These are phyloP conservation scores for Caloenas nicobarica DNA, from an alignment of 2,113 vertebrate genomes.

Conservation along the genomic window DNA sequence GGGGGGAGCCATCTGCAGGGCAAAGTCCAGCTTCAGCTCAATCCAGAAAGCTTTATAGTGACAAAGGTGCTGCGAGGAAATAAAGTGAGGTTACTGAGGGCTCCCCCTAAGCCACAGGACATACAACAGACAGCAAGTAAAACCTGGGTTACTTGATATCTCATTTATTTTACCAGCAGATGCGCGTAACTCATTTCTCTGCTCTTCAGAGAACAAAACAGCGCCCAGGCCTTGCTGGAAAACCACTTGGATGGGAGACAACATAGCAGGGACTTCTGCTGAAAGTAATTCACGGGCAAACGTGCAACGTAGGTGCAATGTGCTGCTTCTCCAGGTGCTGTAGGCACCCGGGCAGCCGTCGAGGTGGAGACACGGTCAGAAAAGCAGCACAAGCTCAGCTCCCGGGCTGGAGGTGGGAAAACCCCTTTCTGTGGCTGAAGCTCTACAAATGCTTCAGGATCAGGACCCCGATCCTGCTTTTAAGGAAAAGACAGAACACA, in stretches of 20 bases:
- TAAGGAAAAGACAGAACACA: background rate
- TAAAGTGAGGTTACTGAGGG: background rate
- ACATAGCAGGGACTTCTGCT: background rate
- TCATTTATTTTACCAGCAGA: background rate
- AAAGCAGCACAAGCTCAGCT: background rate
- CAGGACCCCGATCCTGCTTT: background rate
- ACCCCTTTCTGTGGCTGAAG: rapidly evolving
- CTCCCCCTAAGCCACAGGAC: background rate
- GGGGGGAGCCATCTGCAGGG: background rate
- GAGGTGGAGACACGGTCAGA: rapidly evolving
- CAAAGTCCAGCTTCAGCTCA: background rate
- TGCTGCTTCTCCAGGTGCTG: background rate
- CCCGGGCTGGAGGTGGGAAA: rapidly evolving
- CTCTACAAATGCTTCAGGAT: background rate
- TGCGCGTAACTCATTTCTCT: background rate
- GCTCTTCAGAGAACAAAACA: background rate
- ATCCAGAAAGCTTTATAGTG: background rate
- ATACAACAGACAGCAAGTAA: rapidly evolving
- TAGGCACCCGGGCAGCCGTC: rapidly evolving
- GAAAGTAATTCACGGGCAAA: background rate
- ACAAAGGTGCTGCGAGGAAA: background rate
- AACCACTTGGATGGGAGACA: background rate
- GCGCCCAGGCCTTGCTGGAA: background rate
- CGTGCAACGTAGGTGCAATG: rapidly evolving
- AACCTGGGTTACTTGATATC: background rate